Evolutionary conservation across 2,797 vertebrate genomes (phyloP), one percentile per base, ranked within the genome.

Genomic region (Scolopax bukidnonensis): DNA sequence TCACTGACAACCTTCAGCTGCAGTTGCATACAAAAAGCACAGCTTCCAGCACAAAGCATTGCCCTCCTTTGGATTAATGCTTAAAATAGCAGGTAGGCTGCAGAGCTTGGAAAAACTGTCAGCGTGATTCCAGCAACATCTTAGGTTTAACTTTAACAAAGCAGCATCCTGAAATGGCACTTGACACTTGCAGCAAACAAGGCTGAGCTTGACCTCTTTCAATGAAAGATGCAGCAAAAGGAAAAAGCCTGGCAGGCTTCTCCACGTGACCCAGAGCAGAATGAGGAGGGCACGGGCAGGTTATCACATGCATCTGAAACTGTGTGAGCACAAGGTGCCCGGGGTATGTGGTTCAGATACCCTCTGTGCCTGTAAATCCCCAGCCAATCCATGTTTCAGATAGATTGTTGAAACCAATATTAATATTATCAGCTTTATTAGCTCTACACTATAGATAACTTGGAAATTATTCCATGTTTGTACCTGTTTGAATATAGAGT

Each of bases 41-140:
- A 75, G 95, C 92, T 96, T 86, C 73, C 77, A 92, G 84, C 73
- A 54, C 9, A 92, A 71, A 80, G 61, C 69, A 30, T 75, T 90
- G 80, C 86, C 51, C 79, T 96, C 64, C 87, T 80, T 88, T 67
- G 82, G 83, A 92, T 87, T 76, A 60, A 53, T 56, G 11, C 59
- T 89, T 73, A 78, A 92, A 96, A 96, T 79, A 95, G 90, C 73
- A 85, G 87, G 76, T 24, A 91, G 78, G 67, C 73, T 95, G 80
- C 84, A 88, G 88, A 80, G 91, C 74, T 50, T 56, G 77, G 87
- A 30, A 89, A 94, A 84, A 84, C 73, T 89, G 91, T 88, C 95
- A 91, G 79, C 11, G 0, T 38, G 89, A 51, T 68, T 83, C 88
- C 78, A 53, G 84, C 89, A 85, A 38, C 68, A 47, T 25, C 84